phyloP scores from a whole-genome alignment of 1,140 invertebrate genomes.

The Atopsyche davidsoni region DNA sequence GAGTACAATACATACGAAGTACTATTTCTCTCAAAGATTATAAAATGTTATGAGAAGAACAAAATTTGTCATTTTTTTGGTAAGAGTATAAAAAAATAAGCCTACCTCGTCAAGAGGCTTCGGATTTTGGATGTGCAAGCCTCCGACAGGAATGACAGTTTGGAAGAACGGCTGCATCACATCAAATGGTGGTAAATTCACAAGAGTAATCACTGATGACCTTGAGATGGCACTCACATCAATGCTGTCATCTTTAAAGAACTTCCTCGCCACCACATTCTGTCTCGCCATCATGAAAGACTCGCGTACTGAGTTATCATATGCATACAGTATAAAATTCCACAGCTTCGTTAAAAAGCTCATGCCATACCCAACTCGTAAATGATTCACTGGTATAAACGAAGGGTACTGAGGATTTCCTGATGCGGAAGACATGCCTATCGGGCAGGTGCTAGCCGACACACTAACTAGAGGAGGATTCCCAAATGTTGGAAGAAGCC shows the following conservation, averaged over 20 bases:
- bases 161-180: slow-evolving; percentile 31
- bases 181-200: slow-evolving; percentile 24
- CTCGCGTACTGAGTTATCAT: slow-evolving; percentile 20
- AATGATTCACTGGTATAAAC: slow-evolving; percentile 20
- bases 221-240: slow-evolving; percentile 20
- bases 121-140: slow-evolving; percentile 42
- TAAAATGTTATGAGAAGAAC: too few relatives aligned
- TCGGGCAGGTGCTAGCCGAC: slow-evolving; percentile 24
- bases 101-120: slow-evolving; percentile 30
- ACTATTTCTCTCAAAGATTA: too few relatives aligned
- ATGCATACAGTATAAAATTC: slow-evolving; percentile 32
- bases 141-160: slow-evolving; percentile 51
- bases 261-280: slow-evolving; percentile 16
- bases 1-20: too few relatives aligned
- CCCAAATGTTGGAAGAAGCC: slow-evolving; percentile 26
- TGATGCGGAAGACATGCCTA: slow-evolving; percentile 21
- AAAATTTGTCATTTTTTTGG: too few relatives aligned
- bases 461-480: slow-evolving; percentile 26
- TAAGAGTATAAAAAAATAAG: neutral
- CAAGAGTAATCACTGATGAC: slow-evolving; percentile 20
- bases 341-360: slow-evolving; percentile 32
- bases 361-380: slow-evolving; percentile 29
- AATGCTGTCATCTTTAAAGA: slow-evolving; percentile 16
- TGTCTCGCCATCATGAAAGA: slow-evolving; percentile 20
- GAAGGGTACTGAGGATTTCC: slow-evolving; percentile 25